Conservation (phyloP, 1,140 invertebrate species). For the Aphelenchoides besseyi region DNA sequence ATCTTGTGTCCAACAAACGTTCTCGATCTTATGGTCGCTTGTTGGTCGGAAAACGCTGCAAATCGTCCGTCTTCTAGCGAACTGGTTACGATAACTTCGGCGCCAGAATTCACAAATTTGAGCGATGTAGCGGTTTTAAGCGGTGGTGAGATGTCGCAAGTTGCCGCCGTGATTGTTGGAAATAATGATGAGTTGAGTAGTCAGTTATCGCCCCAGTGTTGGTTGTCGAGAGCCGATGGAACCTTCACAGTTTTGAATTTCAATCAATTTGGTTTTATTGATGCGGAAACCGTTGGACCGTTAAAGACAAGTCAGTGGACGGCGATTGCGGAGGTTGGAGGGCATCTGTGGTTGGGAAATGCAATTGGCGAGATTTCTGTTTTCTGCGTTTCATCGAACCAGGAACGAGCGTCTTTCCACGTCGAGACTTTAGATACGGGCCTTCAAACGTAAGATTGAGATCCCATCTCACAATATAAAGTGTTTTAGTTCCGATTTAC, state of each 20-base stretch:
- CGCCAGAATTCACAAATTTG: slow-evolving; percentile 86
- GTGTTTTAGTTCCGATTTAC: background rate
- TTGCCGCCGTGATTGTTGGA: slow-evolving; percentile 6
- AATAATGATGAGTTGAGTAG: slow-evolving; percentile 5
- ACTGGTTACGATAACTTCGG: slow-evolving; percentile 82
- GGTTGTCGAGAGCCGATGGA: slow-evolving; percentile 25
- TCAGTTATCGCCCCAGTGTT: slow-evolving; percentile 21
- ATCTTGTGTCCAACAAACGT: slow-evolving; percentile 80
- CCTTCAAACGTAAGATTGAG: background rate
- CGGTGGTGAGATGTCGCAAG: slow-evolving; percentile 13
- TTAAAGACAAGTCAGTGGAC: slow-evolving; percentile 8
- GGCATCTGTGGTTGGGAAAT: slow-evolving; percentile 25
- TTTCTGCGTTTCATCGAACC: slow-evolving; percentile 2
- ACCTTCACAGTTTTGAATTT: slow-evolving; percentile 17
- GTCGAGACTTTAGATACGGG: background rate
- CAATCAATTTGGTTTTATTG: slow-evolving; percentile 34
- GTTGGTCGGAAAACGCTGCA: slow-evolving; percentile 84
- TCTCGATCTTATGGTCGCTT: slow-evolving; percentile 88
- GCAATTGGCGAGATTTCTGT: slow-evolving; percentile 16
- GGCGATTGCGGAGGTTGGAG: slow-evolving; percentile 21
- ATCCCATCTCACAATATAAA: background rate
- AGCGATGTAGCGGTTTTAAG: slow-evolving; percentile 72
- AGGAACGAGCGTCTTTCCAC: slow-evolving; percentile 13
- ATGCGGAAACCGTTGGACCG: slow-evolving; percentile 8
- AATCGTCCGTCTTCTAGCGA: slow-evolving; percentile 85